Evolutionary conservation across 2,797 vertebrate species (phyloP).

Genomic region (Glyptemys insculpta): DNA sequence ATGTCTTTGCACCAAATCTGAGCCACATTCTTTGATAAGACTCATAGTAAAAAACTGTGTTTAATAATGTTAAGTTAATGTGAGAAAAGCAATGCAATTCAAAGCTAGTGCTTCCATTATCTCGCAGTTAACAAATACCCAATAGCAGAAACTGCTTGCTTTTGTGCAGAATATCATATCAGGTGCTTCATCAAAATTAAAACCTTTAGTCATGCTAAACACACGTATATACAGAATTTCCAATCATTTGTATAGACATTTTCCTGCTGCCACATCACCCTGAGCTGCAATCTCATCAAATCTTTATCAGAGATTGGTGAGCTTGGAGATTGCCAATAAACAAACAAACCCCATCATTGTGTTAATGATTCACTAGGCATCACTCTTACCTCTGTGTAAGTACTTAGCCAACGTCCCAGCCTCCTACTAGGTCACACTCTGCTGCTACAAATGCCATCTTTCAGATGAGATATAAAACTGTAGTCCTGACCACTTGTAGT

Average conservation of each 20-base stretch:
- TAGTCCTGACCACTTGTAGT: neutral
- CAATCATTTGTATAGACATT: neutral
- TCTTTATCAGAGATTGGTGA: neutral
- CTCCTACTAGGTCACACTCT: neutral
- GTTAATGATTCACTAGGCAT: conserved; percentile 38
- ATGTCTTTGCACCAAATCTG: neutral
- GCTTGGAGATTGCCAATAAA: neutral
- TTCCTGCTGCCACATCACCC: neutral
- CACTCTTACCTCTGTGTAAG: conserved; percentile 13
- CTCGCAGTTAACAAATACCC: neutral
- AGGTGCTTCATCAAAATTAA: conserved; percentile 21
- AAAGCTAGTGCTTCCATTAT: neutral
- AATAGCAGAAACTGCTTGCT: neutral
- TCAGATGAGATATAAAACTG: neutral
- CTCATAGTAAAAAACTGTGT: neutral
- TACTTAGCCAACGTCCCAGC: neutral
- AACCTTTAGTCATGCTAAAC: neutral
- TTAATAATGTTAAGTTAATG: neutral
- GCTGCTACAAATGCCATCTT: neutral
- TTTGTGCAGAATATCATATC: neutral
- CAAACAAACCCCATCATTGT: neutral
- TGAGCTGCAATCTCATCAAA: neutral
- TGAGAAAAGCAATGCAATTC: neutral
- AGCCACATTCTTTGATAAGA: neutral
- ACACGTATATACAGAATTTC: neutral